Conservation (phyloP, 2,113 vertebrate genomes). For the Micronycteris hirsuta region DNA sequence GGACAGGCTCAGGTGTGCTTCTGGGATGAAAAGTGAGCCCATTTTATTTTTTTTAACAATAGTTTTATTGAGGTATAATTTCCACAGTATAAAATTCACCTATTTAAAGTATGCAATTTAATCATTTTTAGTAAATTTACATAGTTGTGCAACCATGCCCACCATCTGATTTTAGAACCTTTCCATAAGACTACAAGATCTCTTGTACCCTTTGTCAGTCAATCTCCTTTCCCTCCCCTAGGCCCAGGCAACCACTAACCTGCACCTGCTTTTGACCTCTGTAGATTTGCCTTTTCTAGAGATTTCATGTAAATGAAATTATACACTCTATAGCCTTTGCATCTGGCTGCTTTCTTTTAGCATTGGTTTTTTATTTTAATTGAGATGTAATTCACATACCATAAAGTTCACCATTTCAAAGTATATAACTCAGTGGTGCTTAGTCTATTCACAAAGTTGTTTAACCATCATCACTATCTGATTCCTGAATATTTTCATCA, state of each 20-base stretch:
- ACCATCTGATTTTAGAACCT: constrained; percentile 1
- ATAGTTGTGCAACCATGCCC: background rate
- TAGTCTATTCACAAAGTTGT: constrained; percentile 5
- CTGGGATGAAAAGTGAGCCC: no score
- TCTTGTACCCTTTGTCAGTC: background rate
- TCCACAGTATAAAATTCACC: background rate
- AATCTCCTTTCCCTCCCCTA: background rate
- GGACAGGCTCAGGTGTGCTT: no score
- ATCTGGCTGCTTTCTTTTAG: background rate
- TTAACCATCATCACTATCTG: background rate
- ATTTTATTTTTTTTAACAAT: background rate
- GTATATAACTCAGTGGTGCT: background rate
- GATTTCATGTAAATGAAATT: background rate
- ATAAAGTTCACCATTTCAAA: background rate
- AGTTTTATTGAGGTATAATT: background rate
- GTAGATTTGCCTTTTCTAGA: constrained; percentile 4
- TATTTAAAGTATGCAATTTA: no score
- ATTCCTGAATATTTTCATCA: constrained; percentile 8
- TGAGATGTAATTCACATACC: background rate
- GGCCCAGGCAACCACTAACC: background rate
- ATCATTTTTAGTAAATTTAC: no score
- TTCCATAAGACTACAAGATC: background rate
- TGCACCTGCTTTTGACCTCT: background rate
- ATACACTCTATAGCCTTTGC: background rate
- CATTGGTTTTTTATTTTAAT: background rate